Base-by-base conservation (phyloP, 2,888 invertebrate genomes). In the Acanthoscelides obtectus region DNA sequence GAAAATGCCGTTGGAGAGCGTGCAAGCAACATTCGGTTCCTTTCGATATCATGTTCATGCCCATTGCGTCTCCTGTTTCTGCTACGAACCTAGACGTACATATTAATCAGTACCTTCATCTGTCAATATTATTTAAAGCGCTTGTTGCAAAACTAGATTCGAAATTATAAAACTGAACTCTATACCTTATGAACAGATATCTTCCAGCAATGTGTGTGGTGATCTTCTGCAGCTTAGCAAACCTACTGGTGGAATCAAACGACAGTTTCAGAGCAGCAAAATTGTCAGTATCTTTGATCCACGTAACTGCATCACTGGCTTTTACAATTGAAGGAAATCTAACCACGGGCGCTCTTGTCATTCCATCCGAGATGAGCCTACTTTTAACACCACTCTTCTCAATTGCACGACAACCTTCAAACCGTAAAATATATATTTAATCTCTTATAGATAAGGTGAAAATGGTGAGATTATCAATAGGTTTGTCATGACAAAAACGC, bases 11-110 rank as follows among this genome's bases (percentile, higher is more conserved):
- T 80, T 92, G 90, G 0, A 98, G 88, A 67, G 89, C 86, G 75
- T 90, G 90, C 22, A 99, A 83, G 0, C 96, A 93, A 80, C 92
- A 92, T 86, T 98, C 98, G 0, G 96, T 94, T 0, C 97, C 98
- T 88, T 98, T 98, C 0, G 97, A 97, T 0, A 98, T 89, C 98
- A 99, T 99, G 83, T 99, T 99, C 99, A 99, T 99, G 67, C 99
- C 99, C 99, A 99, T 99, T 1, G 99, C 99, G 84, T 99, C 99
- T 0, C 99, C 99, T 0, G 98, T 98, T 2, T 78, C 75, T 0
- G 89, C 83, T 21, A 82, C 78, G 73, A 83, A 82, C 22, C 75
- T 72, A 64, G 64, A 66, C 8, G 22, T 12, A 72, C 20, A 0
- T 66, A 66, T 20, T 12, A 69, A 67, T 67, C 1, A 67, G n/a